Evolutionary conservation across 2,113 vertebrate species (phyloP).

Genomic region (Oncorhynchus tshawytscha): DNA sequence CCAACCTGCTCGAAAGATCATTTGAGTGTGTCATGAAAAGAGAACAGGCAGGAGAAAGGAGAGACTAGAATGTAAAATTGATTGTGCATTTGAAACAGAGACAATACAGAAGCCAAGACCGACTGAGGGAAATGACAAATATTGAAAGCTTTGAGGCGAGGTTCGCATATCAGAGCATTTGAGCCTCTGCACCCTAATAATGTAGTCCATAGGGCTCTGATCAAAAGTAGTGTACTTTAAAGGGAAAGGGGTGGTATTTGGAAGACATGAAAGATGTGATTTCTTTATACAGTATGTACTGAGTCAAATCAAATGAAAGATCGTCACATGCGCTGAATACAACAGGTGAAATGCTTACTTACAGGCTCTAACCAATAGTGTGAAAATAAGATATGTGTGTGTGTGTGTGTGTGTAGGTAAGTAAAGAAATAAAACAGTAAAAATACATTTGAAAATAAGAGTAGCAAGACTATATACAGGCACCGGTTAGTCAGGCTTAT

Average conservation of each 20-base stretch:
- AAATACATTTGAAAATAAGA: too few species aligned
- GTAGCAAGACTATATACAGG: too few species aligned
- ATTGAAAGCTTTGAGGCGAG: constrained; percentile 7
- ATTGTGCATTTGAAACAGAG: constrained; percentile 54
- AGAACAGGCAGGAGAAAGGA: constrained; percentile 30
- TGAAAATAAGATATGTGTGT: too few species aligned
- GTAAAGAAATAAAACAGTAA: too few species aligned
- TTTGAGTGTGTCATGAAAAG: constrained; percentile 16
- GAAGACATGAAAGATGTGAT: constrained; percentile 32
- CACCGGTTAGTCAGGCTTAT: too few species aligned
- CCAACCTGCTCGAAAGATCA: constrained; percentile 56
- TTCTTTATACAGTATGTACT: neutral
- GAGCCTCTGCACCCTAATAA: neutral
- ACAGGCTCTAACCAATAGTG: too few species aligned
- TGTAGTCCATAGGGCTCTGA: too few species aligned
- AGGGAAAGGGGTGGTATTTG: constrained; percentile 44
- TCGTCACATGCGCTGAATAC: too few species aligned
- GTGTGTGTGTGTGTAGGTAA: too few species aligned
- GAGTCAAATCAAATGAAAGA: too few species aligned
- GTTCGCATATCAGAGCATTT: constrained; percentile 24
- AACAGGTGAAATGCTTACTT: too few species aligned
- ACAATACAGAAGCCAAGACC: constrained; percentile 28
- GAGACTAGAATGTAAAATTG: constrained; percentile 54
- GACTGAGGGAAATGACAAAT: constrained; percentile 52
- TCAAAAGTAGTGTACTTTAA: too few species aligned